A percentile compares a stretch with the other conserved stretches of the same genome.
phyloP scores from a whole-genome alignment of 1,140 invertebrate species.

The Saccostrea glomerata region DNA sequence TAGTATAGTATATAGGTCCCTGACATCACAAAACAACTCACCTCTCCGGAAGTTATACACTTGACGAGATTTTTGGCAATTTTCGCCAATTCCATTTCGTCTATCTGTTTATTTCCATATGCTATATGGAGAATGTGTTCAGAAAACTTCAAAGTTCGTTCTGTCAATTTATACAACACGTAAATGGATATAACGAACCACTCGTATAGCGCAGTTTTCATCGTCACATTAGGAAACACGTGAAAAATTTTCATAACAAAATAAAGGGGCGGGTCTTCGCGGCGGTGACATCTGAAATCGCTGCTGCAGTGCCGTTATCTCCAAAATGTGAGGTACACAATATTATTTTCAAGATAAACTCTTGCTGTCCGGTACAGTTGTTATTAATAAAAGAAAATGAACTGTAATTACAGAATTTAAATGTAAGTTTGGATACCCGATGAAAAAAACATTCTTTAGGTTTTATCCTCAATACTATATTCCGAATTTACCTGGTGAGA shows the following conservation, averaged over 20 bases:
- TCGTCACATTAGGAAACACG: conserved; percentile 21
- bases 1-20: too few relatives aligned
- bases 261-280: conserved; percentile 21
- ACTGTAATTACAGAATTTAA: too few relatives aligned
- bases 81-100: conserved; percentile 65
- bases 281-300: background rate
- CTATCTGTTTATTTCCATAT: background rate
- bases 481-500: too few relatives aligned
- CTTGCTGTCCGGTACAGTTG: too few relatives aligned
- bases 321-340: too few relatives aligned
- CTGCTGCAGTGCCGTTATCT: background rate
- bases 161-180: conserved; percentile 45
- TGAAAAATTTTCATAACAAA: conserved; percentile 28
- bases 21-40: conserved; percentile 34
- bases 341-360: too few relatives aligned
- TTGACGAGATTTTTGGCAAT: conserved; percentile 71
- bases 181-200: conserved; percentile 51
- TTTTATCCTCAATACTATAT: too few relatives aligned
- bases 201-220: conserved; percentile 43
- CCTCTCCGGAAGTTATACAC: conserved; percentile 64
- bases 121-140: background rate
- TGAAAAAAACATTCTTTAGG: too few relatives aligned
- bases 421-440: too few relatives aligned
- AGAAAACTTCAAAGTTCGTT: background rate
- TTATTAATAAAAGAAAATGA: too few relatives aligned